Conservation (phyloP, 2,888 invertebrate species). For the Gymnoscelis rufifasciata region DNA sequence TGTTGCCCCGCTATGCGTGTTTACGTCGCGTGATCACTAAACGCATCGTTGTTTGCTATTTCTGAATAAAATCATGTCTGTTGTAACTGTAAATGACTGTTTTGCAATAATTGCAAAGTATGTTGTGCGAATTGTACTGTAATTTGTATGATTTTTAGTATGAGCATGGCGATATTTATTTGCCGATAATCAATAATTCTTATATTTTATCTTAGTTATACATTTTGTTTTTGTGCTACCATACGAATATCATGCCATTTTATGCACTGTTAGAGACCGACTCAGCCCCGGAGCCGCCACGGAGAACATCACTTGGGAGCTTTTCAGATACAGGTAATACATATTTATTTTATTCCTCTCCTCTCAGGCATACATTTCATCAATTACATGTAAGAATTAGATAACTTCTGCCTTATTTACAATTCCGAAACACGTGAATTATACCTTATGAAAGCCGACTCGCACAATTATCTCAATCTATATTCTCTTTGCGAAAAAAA, state of each 20-base stretch:
- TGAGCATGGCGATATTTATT: constrained; percentile 1
- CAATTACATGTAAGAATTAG: constrained; percentile 26
- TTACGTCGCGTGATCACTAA: constrained; percentile 43
- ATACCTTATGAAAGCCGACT: constrained; percentile 44
- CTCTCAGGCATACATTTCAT: constrained; percentile 7
- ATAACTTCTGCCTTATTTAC: constrained; percentile 39
- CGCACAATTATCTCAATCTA: constrained; percentile 41
- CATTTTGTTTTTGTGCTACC: constrained; percentile 42
- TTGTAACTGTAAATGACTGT: constrained; percentile 23
- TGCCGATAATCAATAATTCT: constrained; percentile 31
- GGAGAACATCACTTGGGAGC: constrained; percentile 77
- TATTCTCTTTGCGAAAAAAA: constrained; percentile 59
- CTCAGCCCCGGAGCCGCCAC: constrained; percentile 81
- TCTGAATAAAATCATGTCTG: constrained; percentile 27
- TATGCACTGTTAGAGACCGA: constrained; percentile 79
- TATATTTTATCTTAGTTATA: constrained; percentile 29
- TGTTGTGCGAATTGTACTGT: constrained; percentile 11
- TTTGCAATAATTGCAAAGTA: constrained; percentile 17
- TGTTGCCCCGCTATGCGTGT: constrained; percentile 37
- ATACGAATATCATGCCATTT: constrained; percentile 55
- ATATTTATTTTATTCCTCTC: constrained; percentile 11
- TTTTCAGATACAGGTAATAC: constrained; percentile 79
- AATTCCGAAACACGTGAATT: constrained; percentile 40
- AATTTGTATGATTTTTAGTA: constrained; percentile 4
- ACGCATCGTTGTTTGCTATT: constrained; percentile 30